Conservation (phyloP, 2,797 vertebrate genomes). For the Clamator glandarius region DNA sequence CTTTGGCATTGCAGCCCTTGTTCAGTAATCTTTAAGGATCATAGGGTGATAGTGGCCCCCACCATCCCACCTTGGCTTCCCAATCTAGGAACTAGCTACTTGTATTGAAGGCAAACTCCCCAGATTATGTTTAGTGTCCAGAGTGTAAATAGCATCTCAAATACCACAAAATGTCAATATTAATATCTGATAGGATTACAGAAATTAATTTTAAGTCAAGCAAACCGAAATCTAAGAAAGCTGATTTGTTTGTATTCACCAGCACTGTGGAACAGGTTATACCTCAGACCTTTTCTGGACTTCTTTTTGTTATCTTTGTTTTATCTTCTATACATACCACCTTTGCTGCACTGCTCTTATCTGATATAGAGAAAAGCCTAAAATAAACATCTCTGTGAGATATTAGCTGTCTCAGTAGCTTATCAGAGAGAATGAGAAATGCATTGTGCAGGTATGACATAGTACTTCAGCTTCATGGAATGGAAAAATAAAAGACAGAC, state of each 20-base stretch:
- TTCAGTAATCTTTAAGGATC: slow-evolving; percentile 1
- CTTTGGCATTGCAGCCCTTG: not conserved
- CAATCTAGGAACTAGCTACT: slow-evolving; percentile 1
- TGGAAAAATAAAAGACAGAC: not conserved
- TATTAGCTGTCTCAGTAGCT: not conserved
- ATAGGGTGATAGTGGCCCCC: not conserved
- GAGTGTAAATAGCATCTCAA: slow-evolving; percentile 66
- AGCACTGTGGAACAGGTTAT: slow-evolving; percentile 4
- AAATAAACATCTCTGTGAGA: slow-evolving; percentile 54
- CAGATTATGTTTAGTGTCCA: not conserved
- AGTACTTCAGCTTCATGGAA: not conserved
- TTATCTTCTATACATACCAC: not conserved
- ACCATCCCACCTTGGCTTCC: slow-evolving; percentile 4
- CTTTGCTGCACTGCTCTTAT: slow-evolving; percentile 34
- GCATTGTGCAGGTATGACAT: slow-evolving; percentile 14
- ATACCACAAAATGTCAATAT: slow-evolving; percentile 62
- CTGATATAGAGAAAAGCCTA: slow-evolving; percentile 54
- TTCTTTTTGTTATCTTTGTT: not conserved
- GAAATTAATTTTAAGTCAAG: slow-evolving; percentile 57
- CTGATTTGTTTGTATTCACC: slow-evolving; percentile 45
- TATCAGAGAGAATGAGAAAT: slow-evolving; percentile 9
- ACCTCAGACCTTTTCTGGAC: not conserved
- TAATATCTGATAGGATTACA: slow-evolving; percentile 4
- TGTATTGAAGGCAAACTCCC: slow-evolving; percentile 26
- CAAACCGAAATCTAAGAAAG: slow-evolving; percentile 39